Evolutionary conservation across 2,797 vertebrate genomes (phyloP), one percentile per base, ranked within the genome.

Genomic region (Sciurus carolinensis): DNA sequence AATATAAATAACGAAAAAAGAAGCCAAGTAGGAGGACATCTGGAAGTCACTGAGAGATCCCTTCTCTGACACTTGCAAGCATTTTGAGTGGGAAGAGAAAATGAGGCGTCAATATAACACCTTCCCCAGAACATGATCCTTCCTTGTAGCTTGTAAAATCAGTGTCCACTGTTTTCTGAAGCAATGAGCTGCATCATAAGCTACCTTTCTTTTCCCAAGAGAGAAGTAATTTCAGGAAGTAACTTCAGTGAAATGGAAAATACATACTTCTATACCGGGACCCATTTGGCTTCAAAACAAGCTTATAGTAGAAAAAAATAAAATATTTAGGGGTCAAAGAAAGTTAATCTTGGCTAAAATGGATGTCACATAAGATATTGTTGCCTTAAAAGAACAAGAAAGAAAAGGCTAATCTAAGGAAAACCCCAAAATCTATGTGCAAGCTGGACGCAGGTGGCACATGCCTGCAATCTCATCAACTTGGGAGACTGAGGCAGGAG

Each of bases 201-300:
- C 66, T 67, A 84, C 28, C 7, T 13, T 91, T 85, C 59, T 82
- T 94, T 91, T 75, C 33, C 94, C 71, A 81, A 87, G 52, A 90
- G 47, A 84, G 54, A 93, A 79, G 47, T 79, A 92, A 92, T 66
- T 95, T 67, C 52, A 87, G 71, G 83, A 77, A 94, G 47, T 62
- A 81, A 95, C 67, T 87, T 92, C 52, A 93, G 59, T 26, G 18
- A 94, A 90, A 97, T 84, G 87, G 77, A 95, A 97, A 95, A 91
- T 17, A 91, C 44, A 76, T 24, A 42, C 30, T 91, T 89, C 30
- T 28, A 72, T 18, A 54, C 13, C 36, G 71, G 76, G 67, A 94
- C 69, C 85, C 17, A 77, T 22, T 69, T 59, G 42, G 30, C 62
- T 95, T 97, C 57, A 91, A 82, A 93, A 91, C 30, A 72, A 81